phyloP scores from a whole-genome alignment of 2,888 invertebrate genomes.

The Cosmopolites sordidus region DNA sequence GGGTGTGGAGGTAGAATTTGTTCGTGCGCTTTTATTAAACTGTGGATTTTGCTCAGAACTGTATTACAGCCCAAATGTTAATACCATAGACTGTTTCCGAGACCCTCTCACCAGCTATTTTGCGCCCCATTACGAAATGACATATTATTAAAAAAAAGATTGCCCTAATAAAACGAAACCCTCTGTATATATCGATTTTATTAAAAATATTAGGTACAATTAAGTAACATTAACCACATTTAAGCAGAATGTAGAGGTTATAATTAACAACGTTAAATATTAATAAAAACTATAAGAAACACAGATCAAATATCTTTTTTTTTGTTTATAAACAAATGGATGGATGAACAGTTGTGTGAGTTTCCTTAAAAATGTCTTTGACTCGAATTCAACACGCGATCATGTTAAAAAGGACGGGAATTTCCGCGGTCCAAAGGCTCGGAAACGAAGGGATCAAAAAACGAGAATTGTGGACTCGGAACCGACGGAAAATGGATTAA shows the following conservation, averaged over 20 bases:
- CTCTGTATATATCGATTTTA: constrained; percentile 34
- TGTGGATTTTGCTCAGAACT: too few species aligned
- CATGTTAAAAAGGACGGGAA: constrained; percentile 46
- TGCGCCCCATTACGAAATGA: neutral
- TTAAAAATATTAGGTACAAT: constrained; percentile 47
- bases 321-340: constrained; percentile 25
- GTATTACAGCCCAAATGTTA: too few species aligned
- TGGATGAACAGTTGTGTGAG: constrained; percentile 24
- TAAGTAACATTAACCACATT: constrained; percentile 45
- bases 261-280: constrained; percentile 34
- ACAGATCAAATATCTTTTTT: constrained; percentile 13
- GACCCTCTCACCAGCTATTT: too few species aligned
- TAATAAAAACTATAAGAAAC: constrained; percentile 30
- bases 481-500: constrained; percentile 40
- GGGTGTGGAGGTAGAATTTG: too few species aligned
- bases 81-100: too few species aligned
- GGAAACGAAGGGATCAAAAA: constrained; percentile 45
- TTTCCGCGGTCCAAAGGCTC: constrained; percentile 51
- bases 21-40: too few species aligned
- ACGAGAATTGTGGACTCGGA: constrained; percentile 43
- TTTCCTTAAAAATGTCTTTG: constrained; percentile 4
- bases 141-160: constrained; percentile 31
- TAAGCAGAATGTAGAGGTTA: constrained; percentile 34
- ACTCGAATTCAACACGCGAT: constrained; percentile 6
- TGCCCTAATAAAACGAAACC: too few species aligned